phyloP scores from a whole-genome alignment of 30 jellyfish, hydroid and myxozoan species.

The Cassiopea xamachana region DNA sequence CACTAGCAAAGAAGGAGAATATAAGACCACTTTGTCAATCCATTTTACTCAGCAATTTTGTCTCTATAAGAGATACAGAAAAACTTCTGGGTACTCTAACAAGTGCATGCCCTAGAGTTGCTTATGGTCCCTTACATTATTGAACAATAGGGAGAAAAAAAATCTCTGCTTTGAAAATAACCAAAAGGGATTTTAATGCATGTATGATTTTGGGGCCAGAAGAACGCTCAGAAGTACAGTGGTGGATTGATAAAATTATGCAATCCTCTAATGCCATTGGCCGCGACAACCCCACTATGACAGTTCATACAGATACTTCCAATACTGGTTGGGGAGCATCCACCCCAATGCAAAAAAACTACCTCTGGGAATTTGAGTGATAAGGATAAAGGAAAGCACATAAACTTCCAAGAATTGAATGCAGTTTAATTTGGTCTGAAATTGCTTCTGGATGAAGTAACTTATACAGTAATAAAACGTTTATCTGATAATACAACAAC shows the following conservation, averaged over 20 bases:
- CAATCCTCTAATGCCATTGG: background rate
- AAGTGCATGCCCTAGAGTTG: background rate
- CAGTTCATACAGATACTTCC: slow-evolving; percentile 18
- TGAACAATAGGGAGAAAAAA: background rate
- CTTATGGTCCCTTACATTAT: slow-evolving; percentile 9
- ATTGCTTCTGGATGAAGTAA: slow-evolving; percentile 1
- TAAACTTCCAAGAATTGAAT: slow-evolving; percentile 11
- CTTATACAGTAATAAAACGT: slow-evolving; percentile 8
- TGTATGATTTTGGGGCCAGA: background rate
- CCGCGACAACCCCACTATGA: background rate
- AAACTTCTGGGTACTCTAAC: slow-evolving; percentile 13
- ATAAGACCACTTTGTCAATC: background rate
- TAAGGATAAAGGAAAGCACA: slow-evolving; percentile 10
- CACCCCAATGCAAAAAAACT: background rate
- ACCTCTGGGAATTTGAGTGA: slow-evolving; percentile 10
- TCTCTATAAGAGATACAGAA: slow-evolving; percentile 20
- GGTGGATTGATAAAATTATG: background rate
- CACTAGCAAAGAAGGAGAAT: slow-evolving; percentile 1
- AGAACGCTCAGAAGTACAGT: background rate
- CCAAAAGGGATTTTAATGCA: background rate
- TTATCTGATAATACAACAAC: slow-evolving; percentile 51
- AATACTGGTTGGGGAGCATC: slow-evolving; percentile 40
- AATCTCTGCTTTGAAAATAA: background rate
- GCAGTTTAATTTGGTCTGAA: slow-evolving; percentile 47
- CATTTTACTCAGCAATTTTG: background rate